These are phyloP conservation scores for Boleophthalmus pectinirostris DNA, from an alignment of 2,113 vertebrate genomes.

Conservation along the genomic window DNA sequence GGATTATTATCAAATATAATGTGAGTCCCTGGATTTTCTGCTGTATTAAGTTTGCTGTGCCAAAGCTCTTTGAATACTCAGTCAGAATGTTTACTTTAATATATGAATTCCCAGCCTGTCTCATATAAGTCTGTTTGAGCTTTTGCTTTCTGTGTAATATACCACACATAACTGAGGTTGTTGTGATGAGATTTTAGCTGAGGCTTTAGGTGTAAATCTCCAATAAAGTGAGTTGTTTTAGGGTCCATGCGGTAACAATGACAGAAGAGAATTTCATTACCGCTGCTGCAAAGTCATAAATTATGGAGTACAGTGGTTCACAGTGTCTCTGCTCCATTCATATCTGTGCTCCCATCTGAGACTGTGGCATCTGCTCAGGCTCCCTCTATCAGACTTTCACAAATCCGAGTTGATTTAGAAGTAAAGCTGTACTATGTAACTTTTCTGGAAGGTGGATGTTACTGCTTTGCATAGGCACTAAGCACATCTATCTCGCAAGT, in stretches of 20 bases:
- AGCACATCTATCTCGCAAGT: too few relatives aligned
- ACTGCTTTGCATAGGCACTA: too few relatives aligned
- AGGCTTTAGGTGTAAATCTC: conserved; percentile 49
- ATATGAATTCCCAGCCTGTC: conserved; percentile 22
- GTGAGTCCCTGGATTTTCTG: neutral
- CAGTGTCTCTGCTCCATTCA: conserved; percentile 56
- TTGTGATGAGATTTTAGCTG: conserved; percentile 26
- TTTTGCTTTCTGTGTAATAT: conserved; percentile 59
- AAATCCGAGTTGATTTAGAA: neutral
- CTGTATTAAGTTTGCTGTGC: neutral
- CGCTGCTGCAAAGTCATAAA: conserved; percentile 71
- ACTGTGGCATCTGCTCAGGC: conserved; percentile 47
- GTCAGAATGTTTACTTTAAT: neutral
- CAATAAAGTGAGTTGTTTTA: conserved; percentile 20
- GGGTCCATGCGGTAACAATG: conserved; percentile 48
- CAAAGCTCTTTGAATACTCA: neutral
- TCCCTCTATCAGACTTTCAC: neutral
- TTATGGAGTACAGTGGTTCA: conserved; percentile 69
- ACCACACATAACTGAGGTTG: conserved; percentile 44
- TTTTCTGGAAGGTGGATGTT: too few relatives aligned
- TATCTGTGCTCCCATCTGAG: conserved; percentile 51
- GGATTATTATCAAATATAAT: neutral
- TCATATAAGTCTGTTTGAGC: conserved; percentile 46
- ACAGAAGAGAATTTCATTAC: conserved; percentile 70
- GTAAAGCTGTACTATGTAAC: too few relatives aligned